A percentile compares a stretch with the other conserved stretches of the same genome.
These are phyloP conservation scores for Callionymus lyra DNA, from an alignment of 2,113 vertebrate species.

Conservation along the genomic window DNA sequence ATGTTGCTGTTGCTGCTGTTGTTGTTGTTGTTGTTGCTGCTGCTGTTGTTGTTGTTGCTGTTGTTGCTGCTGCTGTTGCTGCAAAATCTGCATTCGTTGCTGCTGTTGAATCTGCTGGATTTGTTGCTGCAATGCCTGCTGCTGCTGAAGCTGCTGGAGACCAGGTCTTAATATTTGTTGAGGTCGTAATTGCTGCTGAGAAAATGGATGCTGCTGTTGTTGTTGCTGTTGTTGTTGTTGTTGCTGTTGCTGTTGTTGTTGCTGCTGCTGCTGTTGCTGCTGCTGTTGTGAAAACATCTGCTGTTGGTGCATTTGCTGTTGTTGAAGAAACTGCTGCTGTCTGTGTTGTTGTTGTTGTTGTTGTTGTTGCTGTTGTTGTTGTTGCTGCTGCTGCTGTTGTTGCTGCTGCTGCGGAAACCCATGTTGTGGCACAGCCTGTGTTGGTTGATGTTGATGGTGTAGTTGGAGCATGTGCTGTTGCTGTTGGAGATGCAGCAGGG, in stretches of 20 bases:
- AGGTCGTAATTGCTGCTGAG: slow-evolving; percentile 46
- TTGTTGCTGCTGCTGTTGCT: slow-evolving; percentile 59
- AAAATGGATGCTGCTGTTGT: slow-evolving; percentile 64
- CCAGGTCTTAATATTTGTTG: no score
- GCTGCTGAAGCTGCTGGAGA: slow-evolving; percentile 61
- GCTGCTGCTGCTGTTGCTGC: slow-evolving; percentile 62
- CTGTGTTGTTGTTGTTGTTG: slow-evolving; percentile 54
- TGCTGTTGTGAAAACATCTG: slow-evolving; percentile 63
- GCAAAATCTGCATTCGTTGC: slow-evolving; percentile 64
- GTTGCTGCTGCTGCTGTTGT: slow-evolving; percentile 62
- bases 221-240: slow-evolving; percentile 64
- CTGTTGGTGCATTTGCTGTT: slow-evolving; percentile 68
- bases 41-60: slow-evolving; percentile 59
- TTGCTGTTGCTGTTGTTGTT: slow-evolving; percentile 56
- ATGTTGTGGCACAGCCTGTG: slow-evolving; percentile 45
- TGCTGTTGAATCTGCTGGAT: slow-evolving; percentile 62
- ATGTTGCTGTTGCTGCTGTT: slow-evolving; percentile 58
- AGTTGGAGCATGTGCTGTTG: slow-evolving; percentile 46
- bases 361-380: slow-evolving; percentile 47
- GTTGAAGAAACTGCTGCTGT: no score
- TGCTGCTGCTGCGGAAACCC: slow-evolving; percentile 59
- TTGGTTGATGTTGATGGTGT: slow-evolving; percentile 42
- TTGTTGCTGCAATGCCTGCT: slow-evolving; percentile 64
- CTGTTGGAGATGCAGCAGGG: slow-evolving; percentile 62
- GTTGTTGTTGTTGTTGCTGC: slow-evolving; percentile 61